Conservation (phyloP, 2,113 vertebrate genomes). For the Pica pica region DNA sequence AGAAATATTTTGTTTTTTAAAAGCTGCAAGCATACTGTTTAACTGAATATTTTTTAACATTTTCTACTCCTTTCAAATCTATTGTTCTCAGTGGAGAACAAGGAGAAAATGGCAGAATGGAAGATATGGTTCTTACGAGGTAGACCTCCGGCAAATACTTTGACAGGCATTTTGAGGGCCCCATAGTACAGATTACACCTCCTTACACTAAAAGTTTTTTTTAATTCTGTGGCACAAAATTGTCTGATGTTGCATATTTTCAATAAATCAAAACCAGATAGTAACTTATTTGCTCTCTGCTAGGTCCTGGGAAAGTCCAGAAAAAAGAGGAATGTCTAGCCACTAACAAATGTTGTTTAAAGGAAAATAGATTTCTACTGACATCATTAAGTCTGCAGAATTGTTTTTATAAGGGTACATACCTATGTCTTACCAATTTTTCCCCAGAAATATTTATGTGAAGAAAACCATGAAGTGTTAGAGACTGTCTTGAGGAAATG, state of each 20-base stretch:
- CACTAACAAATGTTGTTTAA: neutral
- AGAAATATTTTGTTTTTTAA: neutral
- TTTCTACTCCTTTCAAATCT: neutral
- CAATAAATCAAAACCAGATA: neutral
- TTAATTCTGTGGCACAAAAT: neutral
- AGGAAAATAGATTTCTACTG: neutral
- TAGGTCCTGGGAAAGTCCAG: neutral
- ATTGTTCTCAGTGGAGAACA: neutral
- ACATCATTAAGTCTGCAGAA: neutral
- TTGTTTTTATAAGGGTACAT: neutral
- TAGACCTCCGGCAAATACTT: neutral
- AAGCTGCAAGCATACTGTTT: neutral
- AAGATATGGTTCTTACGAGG: neutral
- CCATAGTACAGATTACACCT: neutral
- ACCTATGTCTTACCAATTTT: neutral
- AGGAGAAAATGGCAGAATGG: neutral
- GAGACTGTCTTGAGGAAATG: neutral
- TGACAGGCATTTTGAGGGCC: neutral
- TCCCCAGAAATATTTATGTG: neutral
- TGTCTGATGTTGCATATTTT: neutral
- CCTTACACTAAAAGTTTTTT: neutral
- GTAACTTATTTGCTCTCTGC: neutral
- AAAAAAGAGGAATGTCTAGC: neutral
- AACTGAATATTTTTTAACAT: neutral
- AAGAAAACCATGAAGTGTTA: neutral